A percentile compares a stretch with the other conserved stretches of the same genome.
These are phyloP conservation scores for Loriculus beryllinus DNA, from an alignment of 2,797 vertebrate species.

Conservation along the genomic window DNA sequence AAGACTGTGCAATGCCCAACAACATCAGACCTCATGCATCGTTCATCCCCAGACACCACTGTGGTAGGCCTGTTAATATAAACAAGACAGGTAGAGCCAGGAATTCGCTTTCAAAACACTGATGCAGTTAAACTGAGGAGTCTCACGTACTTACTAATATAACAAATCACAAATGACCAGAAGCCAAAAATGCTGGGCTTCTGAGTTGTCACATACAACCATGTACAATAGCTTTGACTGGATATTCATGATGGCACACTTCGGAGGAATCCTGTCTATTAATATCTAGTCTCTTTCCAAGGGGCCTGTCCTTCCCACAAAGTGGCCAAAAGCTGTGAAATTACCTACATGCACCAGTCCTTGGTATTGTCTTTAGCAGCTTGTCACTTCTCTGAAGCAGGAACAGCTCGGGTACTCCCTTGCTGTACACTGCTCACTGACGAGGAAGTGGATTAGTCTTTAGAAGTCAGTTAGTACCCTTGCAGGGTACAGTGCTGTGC, in stretches of 20 bases:
- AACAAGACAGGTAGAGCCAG: not conserved
- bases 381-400: not conserved
- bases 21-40: not conserved
- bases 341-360: not conserved
- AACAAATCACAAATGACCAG: not conserved
- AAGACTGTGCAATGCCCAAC: not conserved
- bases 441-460: not conserved
- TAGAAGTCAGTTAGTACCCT: not conserved
- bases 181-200: not conserved
- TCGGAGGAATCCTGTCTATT: not conserved
- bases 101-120: not conserved
- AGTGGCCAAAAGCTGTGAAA: not conserved
- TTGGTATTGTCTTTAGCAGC: not conserved
- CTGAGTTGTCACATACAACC: not conserved
- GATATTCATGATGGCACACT: not conserved
- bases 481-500: not conserved
- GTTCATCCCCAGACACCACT: not conserved
- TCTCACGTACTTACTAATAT: not conserved
- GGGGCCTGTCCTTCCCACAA: not conserved
- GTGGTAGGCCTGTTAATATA: not conserved
- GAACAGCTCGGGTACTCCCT: not conserved
- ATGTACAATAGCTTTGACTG: not conserved
- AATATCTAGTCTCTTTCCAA: not conserved
- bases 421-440: rapidly evolving
- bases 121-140: not conserved